A percentile compares a stretch with the other conserved stretches of the same genome.
Conservation (phyloP, 2,888 invertebrate species). For the Sesia apiformis region DNA sequence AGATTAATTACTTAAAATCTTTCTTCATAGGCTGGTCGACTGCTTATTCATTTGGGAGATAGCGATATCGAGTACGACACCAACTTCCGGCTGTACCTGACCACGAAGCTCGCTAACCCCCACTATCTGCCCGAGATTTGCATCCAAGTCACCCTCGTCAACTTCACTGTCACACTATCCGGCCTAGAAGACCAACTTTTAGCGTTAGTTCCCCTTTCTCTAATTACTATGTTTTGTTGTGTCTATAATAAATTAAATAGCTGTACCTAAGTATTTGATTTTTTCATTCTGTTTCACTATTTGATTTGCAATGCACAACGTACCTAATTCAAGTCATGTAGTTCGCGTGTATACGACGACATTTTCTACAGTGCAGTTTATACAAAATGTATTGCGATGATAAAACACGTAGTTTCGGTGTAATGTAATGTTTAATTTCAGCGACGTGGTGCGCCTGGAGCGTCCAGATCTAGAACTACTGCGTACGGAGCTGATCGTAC, state of each 20-base stretch:
- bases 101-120: slow-evolving; percentile 93
- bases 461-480: slow-evolving; percentile 89
- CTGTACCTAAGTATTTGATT: too few species aligned
- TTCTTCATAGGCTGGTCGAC: slow-evolving; percentile 78
- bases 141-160: slow-evolving; percentile 93
- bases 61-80: slow-evolving; percentile 91
- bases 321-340: too few species aligned
- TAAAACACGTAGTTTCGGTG: too few species aligned
- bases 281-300: too few species aligned
- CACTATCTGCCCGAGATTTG: slow-evolving; percentile 95
- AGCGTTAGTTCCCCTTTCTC: slow-evolving; percentile 76
- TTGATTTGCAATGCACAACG: too few species aligned
- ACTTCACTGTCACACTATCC: slow-evolving; percentile 92
- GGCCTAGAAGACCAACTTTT: slow-evolving; percentile 94
- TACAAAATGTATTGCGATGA: too few species aligned
- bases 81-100: slow-evolving; percentile 91
- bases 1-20: not conserved
- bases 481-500: slow-evolving; percentile 86
- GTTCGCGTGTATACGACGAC: too few species aligned
- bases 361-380: too few species aligned
- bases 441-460: slow-evolving; percentile 93
- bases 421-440: slow-evolving; percentile 20
- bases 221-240: too few species aligned
- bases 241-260: too few species aligned
- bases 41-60: slow-evolving; percentile 89